Evolutionary conservation across 2,888 invertebrate genomes (phyloP), one percentile per base, ranked within the genome.

Genomic region (Ferdinandea cuprea): DNA sequence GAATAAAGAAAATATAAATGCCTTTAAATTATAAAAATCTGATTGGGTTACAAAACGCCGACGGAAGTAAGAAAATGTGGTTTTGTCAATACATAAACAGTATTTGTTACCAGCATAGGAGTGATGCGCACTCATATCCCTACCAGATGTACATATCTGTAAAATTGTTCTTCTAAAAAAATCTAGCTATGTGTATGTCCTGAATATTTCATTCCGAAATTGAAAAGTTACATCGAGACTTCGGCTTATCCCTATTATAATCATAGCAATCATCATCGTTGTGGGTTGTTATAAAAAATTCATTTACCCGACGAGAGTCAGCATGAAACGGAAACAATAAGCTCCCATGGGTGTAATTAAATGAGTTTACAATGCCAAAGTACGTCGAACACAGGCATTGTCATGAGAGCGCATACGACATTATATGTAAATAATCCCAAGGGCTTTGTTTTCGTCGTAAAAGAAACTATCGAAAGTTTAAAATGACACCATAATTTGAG

Each of bases 261-360:
- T 71, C 77, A 81, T 69, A 52, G 54, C 76, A 37, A 65, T 44
- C 76, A 71, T 81, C 68, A 66, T 77, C 71, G 52, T 65, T 66
- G 81, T 59, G 76, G 76, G 56, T 71, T 71, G 63, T 65, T 78
- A 52, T 56, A 13, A 21, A 63, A 69, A 76, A 77, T 71, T 58
- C 65, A 65, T 71, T 77, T 81, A 81, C 71, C 69, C 65, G 76
- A 71, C 59, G 58, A 71, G 30, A 59, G 65, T 63, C 48, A 42
- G 54, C 76, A 69, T 37, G 65, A 25, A 76, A 63, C 65, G 71
- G 76, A 77, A 74, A 81, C 81, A 81, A 81, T 77, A 71, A 63
- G 69, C 71, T 81, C 65, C 77, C 77, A 40, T 65, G 77, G 71
- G 81, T 77, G 81, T 76, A 81, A 81, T 81, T 81, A 77, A 74